Evolutionary conservation across 2,113 vertebrate genomes (phyloP).

Genomic region (Nyctibius bracteatus): DNA sequence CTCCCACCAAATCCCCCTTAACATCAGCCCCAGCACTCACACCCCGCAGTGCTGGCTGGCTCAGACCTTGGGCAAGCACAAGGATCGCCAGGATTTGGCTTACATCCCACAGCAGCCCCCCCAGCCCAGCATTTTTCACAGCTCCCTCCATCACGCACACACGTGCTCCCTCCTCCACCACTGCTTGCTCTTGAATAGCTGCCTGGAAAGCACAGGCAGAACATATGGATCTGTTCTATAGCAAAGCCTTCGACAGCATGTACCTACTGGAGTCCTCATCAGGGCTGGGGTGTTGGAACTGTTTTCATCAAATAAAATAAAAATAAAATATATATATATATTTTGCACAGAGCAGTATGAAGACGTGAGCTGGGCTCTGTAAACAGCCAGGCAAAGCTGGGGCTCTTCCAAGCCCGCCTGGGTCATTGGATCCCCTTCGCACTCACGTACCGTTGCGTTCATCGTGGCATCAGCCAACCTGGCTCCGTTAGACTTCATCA

Average conservation of each 20-base stretch:
- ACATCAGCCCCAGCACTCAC: neutral
- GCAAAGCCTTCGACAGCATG: neutral
- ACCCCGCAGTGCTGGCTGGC: neutral
- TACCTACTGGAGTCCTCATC: neutral
- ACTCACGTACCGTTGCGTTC: rapidly evolving
- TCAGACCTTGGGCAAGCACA: neutral
- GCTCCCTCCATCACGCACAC: neutral
- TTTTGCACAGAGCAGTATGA: rapidly evolving
- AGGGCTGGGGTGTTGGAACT: neutral
- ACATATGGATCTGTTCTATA: neutral
- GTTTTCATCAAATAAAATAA: neutral
- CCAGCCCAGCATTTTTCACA: neutral
- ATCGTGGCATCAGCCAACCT: neutral
- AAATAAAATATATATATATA: neutral
- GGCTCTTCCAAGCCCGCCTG: neutral
- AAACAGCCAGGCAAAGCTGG: neutral
- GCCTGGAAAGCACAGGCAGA: neutral
- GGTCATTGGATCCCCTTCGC: neutral
- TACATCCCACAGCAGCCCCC: neutral
- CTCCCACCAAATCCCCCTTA: neutral
- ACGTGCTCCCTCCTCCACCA: neutral
- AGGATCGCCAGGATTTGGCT: neutral
- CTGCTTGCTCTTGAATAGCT: neutral
- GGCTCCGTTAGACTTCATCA: neutral
- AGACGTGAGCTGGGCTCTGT: neutral